Evolutionary conservation across 2,888 invertebrate genomes (phyloP).

Genomic region (Andrena hattorfiana): DNA sequence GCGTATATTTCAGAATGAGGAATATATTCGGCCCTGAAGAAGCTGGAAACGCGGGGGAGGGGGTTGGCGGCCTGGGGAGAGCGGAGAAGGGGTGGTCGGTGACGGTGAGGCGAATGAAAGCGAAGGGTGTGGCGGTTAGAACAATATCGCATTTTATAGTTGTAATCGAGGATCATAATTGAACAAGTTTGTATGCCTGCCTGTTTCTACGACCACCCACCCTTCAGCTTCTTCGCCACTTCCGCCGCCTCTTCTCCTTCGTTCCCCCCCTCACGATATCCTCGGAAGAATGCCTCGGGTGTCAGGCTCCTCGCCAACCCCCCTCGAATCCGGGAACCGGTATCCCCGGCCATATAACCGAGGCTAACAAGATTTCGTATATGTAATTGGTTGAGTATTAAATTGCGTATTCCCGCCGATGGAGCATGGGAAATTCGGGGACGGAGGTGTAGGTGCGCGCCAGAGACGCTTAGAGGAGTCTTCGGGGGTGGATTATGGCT

Average conservation of each 20-base stretch:
- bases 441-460: constrained; percentile 59
- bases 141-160: constrained; percentile 85
- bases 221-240: constrained; percentile 34
- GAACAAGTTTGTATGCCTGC: constrained; percentile 84
- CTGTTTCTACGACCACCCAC: constrained; percentile 69
- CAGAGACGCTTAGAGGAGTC: constrained; percentile 66
- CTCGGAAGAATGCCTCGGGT: constrained; percentile 82
- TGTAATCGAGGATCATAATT: constrained; percentile 84
- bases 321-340: constrained; percentile 63
- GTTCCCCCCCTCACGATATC: constrained; percentile 74
- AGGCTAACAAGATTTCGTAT: constrained; percentile 85
- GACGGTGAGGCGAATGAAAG: constrained; percentile 67
- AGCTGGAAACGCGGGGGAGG: constrained; percentile 47
- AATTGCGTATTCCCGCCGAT: constrained; percentile 83
- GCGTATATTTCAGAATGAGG: constrained; percentile 61
- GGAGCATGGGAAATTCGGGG: constrained; percentile 71
- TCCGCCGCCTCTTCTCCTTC: background rate
- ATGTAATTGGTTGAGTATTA: constrained; percentile 85
- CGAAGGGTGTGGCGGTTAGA: constrained; percentile 64
- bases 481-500: constrained; percentile 80
- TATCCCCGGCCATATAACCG: constrained; percentile 82
- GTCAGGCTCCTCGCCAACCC: constrained; percentile 75
- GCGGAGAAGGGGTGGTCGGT: constrained; percentile 13
- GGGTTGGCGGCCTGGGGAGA: background rate
- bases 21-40: constrained; percentile 55